Conservation (phyloP, 2,113 vertebrate genomes). For the Solea senegalensis region DNA sequence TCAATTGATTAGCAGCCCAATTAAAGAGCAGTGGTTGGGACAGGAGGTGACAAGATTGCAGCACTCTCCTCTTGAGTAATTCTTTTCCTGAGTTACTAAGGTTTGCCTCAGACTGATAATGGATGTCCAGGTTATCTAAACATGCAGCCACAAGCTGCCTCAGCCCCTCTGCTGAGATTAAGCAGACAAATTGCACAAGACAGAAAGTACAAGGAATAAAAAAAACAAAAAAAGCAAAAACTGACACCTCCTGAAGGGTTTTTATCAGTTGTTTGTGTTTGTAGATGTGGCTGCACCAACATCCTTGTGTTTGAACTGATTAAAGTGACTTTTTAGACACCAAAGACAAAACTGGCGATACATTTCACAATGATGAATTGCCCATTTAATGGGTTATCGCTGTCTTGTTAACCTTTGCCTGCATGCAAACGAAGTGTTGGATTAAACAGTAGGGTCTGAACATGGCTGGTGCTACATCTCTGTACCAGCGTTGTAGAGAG, state of each 20-base stretch:
- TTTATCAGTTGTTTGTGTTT: constrained; percentile 20
- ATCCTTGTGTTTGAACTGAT: neutral
- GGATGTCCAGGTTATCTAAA: constrained; percentile 67
- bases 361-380: constrained; percentile 49
- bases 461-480: constrained; percentile 54
- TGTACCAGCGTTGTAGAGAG: constrained; percentile 17
- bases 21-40: constrained; percentile 51
- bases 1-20: constrained; percentile 65
- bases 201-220: constrained; percentile 27
- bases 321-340: neutral
- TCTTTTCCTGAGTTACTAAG: constrained; percentile 49
- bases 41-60: constrained; percentile 42
- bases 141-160: constrained; percentile 61
- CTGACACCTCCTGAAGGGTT: neutral
- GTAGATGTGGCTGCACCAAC: constrained; percentile 9
- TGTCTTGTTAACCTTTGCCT: constrained; percentile 67
- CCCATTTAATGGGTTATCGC: constrained; percentile 54
- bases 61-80: constrained; percentile 52
- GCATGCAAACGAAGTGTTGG: constrained; percentile 56
- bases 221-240: neutral
- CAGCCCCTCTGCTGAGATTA: constrained; percentile 55
- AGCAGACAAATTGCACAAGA: constrained; percentile 53
- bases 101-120: constrained; percentile 69
- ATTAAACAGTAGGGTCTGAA: constrained; percentile 56
- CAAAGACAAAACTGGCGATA: constrained; percentile 1